Base-by-base conservation (phyloP, 35 echinoderm and acorn worm genomes). In the Ptychodera flava region DNA sequence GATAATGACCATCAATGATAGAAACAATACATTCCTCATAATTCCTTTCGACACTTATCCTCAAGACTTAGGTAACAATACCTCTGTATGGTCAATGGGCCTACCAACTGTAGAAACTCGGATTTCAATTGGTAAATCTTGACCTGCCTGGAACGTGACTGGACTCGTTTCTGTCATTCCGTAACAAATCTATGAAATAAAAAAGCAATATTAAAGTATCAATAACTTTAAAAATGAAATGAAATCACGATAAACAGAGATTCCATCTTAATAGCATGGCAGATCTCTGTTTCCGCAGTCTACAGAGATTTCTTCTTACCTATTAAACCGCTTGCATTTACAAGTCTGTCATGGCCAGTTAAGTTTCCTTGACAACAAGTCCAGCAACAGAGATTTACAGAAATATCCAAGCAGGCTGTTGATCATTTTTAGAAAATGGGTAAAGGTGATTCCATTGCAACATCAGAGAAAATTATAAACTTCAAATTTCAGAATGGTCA, bases 11-110 rank as follows among this genome's bases (percentile, higher is more conserved):
- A 0, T 22, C 16, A 22, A 81, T 22, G 80, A 32, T 22, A 28
- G 34, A 0, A 81, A 81, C 16, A 16, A 81, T 28, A 81, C 34
- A 30, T 16, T 32, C 30, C 31, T 16, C 80, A 81, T 30, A 28
- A 30, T 32, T 81, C 0, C 16, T 22, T 32, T 32, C 80, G 16
- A 32, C 0, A 81, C 15, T 81, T 77, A 29, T n/a, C n/a, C n/a
- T n/a, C n/a, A n/a, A n/a, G n/a, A n/a, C n/a, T n/a, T n/a, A n/a
- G n/a, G n/a, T n/a, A n/a, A n/a, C n/a, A n/a, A n/a, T 88, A 88
- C 87, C 87, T 88, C 87, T 81, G 79, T 78, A 28, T 88, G 87
- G 15, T 88, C 87, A 16, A 88, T 52, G 0, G 38, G 2, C 6
- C 82, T 88, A 29, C 87, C 87, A 32, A 88, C 87, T 16, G 53